These are phyloP conservation scores for Dione vanillae DNA, from an alignment of 2,888 invertebrate genomes.

Conservation along the genomic window DNA sequence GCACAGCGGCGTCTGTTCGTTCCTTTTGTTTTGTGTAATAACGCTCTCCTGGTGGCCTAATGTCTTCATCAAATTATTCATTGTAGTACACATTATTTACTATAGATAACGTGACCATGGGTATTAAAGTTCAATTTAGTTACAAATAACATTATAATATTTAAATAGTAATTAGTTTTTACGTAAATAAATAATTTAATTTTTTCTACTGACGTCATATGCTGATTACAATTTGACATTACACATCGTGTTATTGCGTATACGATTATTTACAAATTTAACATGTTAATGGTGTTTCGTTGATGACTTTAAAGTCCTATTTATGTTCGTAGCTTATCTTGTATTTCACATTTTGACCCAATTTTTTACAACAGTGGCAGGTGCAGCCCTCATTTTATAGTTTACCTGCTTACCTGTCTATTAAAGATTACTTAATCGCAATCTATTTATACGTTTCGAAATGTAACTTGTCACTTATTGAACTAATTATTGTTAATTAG, in stretches of 20 bases:
- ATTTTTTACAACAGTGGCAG: slow-evolving; percentile 37
- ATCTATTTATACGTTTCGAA: slow-evolving; percentile 18
- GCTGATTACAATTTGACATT: not conserved
- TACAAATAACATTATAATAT: not conserved
- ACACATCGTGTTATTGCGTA: not conserved
- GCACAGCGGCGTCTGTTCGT: slow-evolving; percentile 4
- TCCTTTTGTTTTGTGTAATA: slow-evolving; percentile 14
- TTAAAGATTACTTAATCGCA: slow-evolving; percentile 18
- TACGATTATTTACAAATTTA: slow-evolving; percentile 12
- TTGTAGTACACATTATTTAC: slow-evolving; percentile 4
- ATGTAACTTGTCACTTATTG: slow-evolving; percentile 14
- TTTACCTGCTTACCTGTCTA: slow-evolving; percentile 24
- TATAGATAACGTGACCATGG: not conserved
- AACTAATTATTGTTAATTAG: slow-evolving; percentile 17
- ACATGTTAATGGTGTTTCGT: slow-evolving; percentile 5
- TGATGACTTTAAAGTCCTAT: slow-evolving; percentile 11
- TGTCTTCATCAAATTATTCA: slow-evolving; percentile 5
- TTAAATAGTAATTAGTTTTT: too few species aligned
- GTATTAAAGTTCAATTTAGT: slow-evolving; percentile 1
- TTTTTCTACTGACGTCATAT: not conserved
- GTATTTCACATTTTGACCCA: slow-evolving; percentile 32
- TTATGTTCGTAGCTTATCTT: slow-evolving; percentile 26
- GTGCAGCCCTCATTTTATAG: slow-evolving; percentile 29
- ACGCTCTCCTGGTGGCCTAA: slow-evolving; percentile 19
- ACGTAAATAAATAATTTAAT: not conserved